Evolutionary conservation across 2,797 vertebrate species (phyloP).

Genomic region (Poeciliopsis infans): DNA sequence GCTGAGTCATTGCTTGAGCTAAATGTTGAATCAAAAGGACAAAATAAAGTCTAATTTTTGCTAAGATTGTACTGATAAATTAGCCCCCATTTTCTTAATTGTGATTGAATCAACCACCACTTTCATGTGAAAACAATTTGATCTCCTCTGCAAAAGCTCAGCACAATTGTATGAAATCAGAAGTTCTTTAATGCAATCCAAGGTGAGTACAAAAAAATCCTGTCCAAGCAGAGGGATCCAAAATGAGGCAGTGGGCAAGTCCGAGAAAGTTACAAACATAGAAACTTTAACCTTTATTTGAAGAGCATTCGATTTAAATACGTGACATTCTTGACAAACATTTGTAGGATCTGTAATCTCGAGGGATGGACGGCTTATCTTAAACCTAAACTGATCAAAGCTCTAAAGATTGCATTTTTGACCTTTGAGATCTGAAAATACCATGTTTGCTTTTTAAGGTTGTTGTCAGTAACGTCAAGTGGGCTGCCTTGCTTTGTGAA

Average conservation of each 20-base stretch:
- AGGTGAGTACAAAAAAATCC: too few species aligned
- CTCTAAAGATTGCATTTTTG: neutral
- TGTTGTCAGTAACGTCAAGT: neutral
- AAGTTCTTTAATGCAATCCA: too few species aligned
- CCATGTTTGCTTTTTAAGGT: neutral
- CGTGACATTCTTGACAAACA: neutral
- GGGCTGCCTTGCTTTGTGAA: neutral
- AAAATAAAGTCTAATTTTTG: too few species aligned
- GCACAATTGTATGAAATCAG: too few species aligned
- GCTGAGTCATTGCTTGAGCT: neutral
- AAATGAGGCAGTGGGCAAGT: neutral
- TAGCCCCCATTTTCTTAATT: neutral
- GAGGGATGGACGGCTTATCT: neutral
- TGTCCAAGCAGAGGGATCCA: neutral
- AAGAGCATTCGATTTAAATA: neutral
- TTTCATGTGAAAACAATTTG: neutral
- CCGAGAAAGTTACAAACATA: neutral
- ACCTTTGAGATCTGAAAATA: slow-evolving; percentile 3
- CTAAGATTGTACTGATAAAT: neutral
- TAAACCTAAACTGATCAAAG: neutral
- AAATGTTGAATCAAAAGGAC: neutral
- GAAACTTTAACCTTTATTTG: neutral
- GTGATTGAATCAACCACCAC: neutral
- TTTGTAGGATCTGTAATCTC: neutral
- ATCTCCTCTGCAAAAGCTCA: neutral